Evolutionary conservation across 1,140 invertebrate species (phyloP).

Genomic region (Lepeophtheirus salmonis): DNA sequence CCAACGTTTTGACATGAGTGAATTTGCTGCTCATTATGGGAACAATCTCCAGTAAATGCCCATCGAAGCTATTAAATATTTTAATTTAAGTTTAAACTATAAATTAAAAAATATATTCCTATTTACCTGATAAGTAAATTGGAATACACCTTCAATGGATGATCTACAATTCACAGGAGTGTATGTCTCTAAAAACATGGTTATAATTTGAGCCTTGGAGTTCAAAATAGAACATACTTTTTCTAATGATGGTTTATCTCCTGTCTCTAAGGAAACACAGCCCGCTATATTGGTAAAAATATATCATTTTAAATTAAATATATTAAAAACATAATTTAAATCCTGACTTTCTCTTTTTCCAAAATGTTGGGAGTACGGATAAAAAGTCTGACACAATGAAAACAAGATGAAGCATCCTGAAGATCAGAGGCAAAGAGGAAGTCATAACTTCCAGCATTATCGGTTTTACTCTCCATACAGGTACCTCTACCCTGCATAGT

Average conservation of each 20-base stretch:
- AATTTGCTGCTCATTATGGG: constrained; percentile 64
- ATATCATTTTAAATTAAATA: neutral
- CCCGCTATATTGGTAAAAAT: no score
- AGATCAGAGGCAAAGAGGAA: constrained; percentile 14
- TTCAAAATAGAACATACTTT: constrained; percentile 52
- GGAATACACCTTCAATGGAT: constrained; percentile 80
- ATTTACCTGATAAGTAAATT: constrained; percentile 61
- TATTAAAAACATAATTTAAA: neutral
- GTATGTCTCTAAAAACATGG: constrained; percentile 67
- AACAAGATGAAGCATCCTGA: constrained; percentile 35
- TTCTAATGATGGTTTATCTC: constrained; percentile 45
- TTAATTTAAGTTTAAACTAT: neutral
- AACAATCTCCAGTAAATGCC: constrained; percentile 66
- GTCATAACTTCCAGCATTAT: constrained; percentile 46
- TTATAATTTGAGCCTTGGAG: constrained; percentile 23
- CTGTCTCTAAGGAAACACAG: constrained; percentile 45
- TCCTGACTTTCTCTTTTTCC: constrained; percentile 45
- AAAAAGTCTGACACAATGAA: constrained; percentile 61
- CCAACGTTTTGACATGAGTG: constrained; percentile 85
- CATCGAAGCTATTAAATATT: constrained; percentile 13
- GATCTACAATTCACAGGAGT: constrained; percentile 76
- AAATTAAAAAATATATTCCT: neutral
- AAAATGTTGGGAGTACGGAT: constrained; percentile 72
- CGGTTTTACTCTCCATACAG: constrained; percentile 47
- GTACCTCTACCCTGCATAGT: constrained; percentile 48